phyloP scores from a whole-genome alignment of 2,888 invertebrate genomes.

The Branchinecta sandiegonensis region DNA sequence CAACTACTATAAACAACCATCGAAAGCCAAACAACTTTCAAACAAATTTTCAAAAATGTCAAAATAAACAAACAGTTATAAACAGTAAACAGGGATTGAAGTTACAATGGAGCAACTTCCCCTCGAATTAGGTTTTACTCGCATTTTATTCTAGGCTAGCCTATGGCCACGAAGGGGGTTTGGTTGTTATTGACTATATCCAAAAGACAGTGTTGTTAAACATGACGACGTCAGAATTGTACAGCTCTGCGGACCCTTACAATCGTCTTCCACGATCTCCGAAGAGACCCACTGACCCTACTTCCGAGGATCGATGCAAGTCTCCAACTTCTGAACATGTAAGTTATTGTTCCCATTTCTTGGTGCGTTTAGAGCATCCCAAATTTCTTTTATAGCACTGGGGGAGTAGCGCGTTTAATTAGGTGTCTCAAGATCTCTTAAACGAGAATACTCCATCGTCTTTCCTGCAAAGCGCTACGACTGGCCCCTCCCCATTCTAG shows the following conservation, averaged over 20 bases:
- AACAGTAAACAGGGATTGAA: too few species aligned
- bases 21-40: not conserved
- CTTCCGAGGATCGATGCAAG: conserved; percentile 50
- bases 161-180: conserved; percentile 89
- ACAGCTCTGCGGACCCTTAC: conserved; percentile 75
- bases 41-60: not conserved
- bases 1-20: not conserved
- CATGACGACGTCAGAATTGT: conserved; percentile 77
- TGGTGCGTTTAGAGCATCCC: not conserved
- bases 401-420: too few species aligned
- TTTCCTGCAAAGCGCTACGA: too few species aligned
- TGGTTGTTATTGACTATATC: conserved; percentile 85
- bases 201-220: conserved; percentile 78
- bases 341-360: conserved; percentile 20
- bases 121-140: not conserved
- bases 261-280: conserved; percentile 64
- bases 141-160: conserved; percentile 55
- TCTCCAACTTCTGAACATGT: conserved; percentile 81
- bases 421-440: too few species aligned
- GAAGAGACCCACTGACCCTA: conserved; percentile 36
- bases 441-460: too few species aligned
- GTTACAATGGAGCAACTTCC: not conserved
- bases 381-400: too few species aligned
- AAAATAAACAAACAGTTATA: too few species aligned
- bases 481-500: too few species aligned